Conservation (phyloP, 2,797 vertebrate genomes). For the Onychomys leucogaster region DNA sequence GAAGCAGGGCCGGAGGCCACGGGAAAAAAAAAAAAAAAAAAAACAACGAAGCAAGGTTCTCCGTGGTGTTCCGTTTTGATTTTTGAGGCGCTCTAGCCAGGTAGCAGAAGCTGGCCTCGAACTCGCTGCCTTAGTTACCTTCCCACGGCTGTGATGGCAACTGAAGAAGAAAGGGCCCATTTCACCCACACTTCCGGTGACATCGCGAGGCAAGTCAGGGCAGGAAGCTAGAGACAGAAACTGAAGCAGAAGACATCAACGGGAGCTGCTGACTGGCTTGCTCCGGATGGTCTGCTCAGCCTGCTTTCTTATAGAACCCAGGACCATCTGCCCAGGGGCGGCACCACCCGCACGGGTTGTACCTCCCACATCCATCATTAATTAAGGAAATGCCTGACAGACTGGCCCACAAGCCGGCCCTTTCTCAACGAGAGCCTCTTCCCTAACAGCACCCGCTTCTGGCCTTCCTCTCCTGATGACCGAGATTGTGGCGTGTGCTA, state of each 20-base stretch:
- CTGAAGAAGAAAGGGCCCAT: neutral
- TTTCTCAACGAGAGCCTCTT: neutral
- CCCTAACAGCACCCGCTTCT: neutral
- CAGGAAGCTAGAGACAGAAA: too few relatives aligned
- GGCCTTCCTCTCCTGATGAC: neutral
- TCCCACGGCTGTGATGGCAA: neutral
- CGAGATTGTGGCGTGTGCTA: neutral
- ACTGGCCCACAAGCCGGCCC: neutral
- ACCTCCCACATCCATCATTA: neutral
- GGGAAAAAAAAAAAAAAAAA: neutral
- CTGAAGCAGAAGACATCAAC: neutral
- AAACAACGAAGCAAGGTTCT: neutral
- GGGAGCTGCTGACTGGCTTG: neutral
- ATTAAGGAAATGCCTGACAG: neutral
- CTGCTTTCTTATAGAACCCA: neutral
- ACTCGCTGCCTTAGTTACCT: neutral
- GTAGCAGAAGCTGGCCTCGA: neutral
- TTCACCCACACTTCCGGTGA: neutral
- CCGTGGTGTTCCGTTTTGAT: neutral
- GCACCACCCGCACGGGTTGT: neutral
- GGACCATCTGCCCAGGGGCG: neutral
- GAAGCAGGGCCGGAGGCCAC: neutral
- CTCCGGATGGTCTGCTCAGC: neutral
- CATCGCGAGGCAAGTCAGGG: neutral
- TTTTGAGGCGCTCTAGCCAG: neutral